Base-by-base conservation (phyloP, 2,113 vertebrate genomes). In the Podilymbus podiceps region DNA sequence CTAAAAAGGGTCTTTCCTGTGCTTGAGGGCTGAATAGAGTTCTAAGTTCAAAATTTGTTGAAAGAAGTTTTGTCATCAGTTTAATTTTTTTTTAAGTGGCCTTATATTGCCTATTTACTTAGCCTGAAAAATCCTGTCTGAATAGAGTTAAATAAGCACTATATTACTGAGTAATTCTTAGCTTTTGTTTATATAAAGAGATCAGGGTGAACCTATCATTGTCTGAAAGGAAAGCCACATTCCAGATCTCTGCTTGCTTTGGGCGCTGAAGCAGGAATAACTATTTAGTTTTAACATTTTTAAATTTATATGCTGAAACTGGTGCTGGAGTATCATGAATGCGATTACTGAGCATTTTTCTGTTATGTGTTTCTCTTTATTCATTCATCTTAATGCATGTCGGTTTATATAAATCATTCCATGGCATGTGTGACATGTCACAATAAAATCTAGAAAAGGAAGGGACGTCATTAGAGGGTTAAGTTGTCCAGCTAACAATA, bases 161-260 rank as follows among this genome's bases (percentile, higher is more conserved):
- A 21, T 78, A 85, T 96, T 93, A 88, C 80, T 10, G 38, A 91
- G 69, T 38, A 89, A 62, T 95, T 88, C 84, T 92, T 60, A 92
- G 58, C 18, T 66, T 52, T 83, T 96, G 82, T 96, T 97, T 93
- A 85, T 81, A 73, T 27, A 94, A 58, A 91, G 93, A 73, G 72
- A 94, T 80, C 47, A 63, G 55, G 79, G 18, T 52, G 71, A 87
- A 79, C 72, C 33, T 66, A 78, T 71, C 30, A 49, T 79, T 94
- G 78, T 95, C 93, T 93, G 81, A 93, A 95, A 93, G 85, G 53
- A 91, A 94, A 93, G 46, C 50, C 46, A 25, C 60, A 75, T 83
- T 96, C 85, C 91, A 97, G 89, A 85, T 89, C 82, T 94, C 90
- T 95, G 93, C 92, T 96, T 97, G 94, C 75, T 97, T 95, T 96